Evolutionary conservation across 2,888 invertebrate species (phyloP), one percentile per base, ranked within the genome.

Genomic region (Elysia crispata): DNA sequence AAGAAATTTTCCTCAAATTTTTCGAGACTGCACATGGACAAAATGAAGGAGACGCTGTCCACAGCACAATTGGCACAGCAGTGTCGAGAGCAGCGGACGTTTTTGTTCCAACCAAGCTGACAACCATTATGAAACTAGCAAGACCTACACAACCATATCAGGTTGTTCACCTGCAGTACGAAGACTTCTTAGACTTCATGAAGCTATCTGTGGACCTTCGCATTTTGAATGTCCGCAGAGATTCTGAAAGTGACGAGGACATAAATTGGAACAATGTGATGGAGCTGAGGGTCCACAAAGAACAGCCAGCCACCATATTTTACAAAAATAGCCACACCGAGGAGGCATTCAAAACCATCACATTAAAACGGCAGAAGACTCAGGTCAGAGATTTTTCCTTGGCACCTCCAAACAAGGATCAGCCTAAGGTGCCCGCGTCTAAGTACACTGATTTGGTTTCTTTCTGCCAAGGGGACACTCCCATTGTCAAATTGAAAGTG

Each of bases 41-140:
- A 23, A 64, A 64, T 64, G 64, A 64, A n/a, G 64, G 64, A 23
- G 64, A 64, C 23, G 13, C 64, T 64, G 64, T 23, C 13, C 64
- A 64, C 23, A 64, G 64, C 23, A 23, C 25, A 11, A 64, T 64
- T 20, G 23, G 64, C 64, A 64, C 18, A 11, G 25, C n/a, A 11
- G 18, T 23, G 18, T 20, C 13, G 23, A 11, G 23, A 15, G 64
- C 25, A 54, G 64, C 18, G 11, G 64, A 64, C 23, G 64, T 64
- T 15, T 64, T 64, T 23, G 25, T 23, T 15, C n/a, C n/a, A n/a
- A n/a, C n/a, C 25, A 15, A 64, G 64, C 64, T 64, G 8, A 64
- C 23, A 23, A 15, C 64, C 13, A 64, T 64, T 64, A 20, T 64
- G 11, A 64, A 15, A 23, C 64, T 64, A 23, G 64, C 64, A 64